Conservation (phyloP, 1,140 invertebrate species). For the Panagrolaimus sp. region DNA sequence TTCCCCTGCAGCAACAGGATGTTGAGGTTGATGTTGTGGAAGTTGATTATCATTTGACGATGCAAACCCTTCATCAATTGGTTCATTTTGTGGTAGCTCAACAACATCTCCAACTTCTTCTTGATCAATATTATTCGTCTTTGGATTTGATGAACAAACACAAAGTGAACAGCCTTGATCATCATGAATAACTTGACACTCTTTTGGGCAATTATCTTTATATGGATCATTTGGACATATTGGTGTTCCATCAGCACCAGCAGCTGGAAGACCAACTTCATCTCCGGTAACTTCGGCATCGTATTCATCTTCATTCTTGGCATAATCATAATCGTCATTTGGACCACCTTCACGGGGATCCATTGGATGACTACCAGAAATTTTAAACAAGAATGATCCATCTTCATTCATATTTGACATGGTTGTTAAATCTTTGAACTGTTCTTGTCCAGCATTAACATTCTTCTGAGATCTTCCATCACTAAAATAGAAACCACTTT, state of each 20-base stretch:
- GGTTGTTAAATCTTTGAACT: slow-evolving; percentile 23
- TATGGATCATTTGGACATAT: slow-evolving; percentile 23
- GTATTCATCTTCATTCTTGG: slow-evolving; percentile 9
- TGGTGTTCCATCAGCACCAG: too few relatives aligned
- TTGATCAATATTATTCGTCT: neutral
- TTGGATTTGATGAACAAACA: slow-evolving; percentile 29
- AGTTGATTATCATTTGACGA: neutral
- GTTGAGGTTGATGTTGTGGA: neutral
- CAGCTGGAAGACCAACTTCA: slow-evolving; percentile 32
- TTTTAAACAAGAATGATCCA: slow-evolving; percentile 32
- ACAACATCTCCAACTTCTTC: neutral
- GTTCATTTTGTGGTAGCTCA: neutral
- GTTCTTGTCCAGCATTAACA: slow-evolving; percentile 27
- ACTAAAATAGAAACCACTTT: slow-evolving; percentile 32
- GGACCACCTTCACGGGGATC: slow-evolving; percentile 28
- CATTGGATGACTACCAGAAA: slow-evolving; percentile 27
- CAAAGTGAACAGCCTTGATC: slow-evolving; percentile 29
- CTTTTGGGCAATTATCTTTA: slow-evolving; percentile 26
- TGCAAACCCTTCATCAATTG: slow-evolving; percentile 1
- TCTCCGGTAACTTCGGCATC: slow-evolving; percentile 27
- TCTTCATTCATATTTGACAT: slow-evolving; percentile 28
- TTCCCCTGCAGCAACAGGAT: slow-evolving; percentile 7
- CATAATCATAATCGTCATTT: slow-evolving; percentile 15
- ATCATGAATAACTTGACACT: slow-evolving; percentile 31
- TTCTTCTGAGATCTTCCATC: slow-evolving; percentile 36